Evolutionary conservation across 1,140 invertebrate species (phyloP), one percentile per base, ranked within the genome.

Genomic region (Piezodorus guildinii): DNA sequence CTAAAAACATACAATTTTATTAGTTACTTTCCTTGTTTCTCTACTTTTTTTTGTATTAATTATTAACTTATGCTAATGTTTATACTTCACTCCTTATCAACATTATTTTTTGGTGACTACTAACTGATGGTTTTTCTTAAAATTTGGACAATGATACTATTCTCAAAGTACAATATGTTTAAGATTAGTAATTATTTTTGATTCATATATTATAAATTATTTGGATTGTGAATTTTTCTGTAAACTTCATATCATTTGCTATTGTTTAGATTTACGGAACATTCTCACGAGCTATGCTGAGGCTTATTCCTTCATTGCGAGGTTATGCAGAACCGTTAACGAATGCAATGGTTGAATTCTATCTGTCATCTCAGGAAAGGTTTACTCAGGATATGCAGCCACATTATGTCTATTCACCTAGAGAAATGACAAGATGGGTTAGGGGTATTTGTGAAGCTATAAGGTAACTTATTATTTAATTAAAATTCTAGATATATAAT

Each of bases 361-460:
- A 98, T 77, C 78, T 98, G 2, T 83, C 87, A 12, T 98, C 95
- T 14, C 96, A 99, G 80, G 96, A 98, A 75, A 81, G 86, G 60
- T 99, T 99, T 74, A 99, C 96, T 0, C 96, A 98, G 78, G 97
- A 99, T 74, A 98, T 99, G 93, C 97, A 99, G 75, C 97, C 97
- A 1, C 97, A 99, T 76, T 99, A 99, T 74, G 94, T 99, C 1
- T 99, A 99, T 77, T 98, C 94, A 66, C 97, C 97, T n/a, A 83
- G 97, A 75, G 97, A 99, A 78, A 94, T 99, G 90, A 99, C 97
- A 0, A 77, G 97, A 66, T 99, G 97, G 97, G 96, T 99, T 6
- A 80, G 97, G 56, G 97, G 97, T 65, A 99, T 99, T 66, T 98
- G 94, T 76, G 97, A 99, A 78, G 96, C 96, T 3, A 96, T 99